Conservation (phyloP, 2,113 vertebrate species). For the Alethe diademata region DNA sequence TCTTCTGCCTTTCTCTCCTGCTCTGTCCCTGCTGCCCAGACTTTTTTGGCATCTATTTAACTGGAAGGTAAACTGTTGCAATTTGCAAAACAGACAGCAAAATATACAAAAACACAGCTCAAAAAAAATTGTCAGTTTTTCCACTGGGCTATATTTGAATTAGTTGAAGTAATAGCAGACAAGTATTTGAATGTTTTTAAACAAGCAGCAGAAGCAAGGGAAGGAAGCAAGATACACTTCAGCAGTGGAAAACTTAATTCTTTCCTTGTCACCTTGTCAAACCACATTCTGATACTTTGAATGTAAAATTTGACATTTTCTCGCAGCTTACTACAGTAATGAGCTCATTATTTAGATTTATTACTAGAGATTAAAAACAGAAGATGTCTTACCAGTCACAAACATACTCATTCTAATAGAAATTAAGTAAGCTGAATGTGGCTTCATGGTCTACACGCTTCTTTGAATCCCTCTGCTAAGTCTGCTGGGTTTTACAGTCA, state of each 20-base stretch:
- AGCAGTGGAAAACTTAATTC: neutral
- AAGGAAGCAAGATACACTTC: neutral
- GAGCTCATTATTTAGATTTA: constrained; percentile 19
- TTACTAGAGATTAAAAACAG: neutral
- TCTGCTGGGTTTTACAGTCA: neutral
- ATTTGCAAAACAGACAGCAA: neutral
- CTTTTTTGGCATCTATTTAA: neutral
- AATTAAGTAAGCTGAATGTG: neutral
- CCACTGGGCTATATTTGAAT: neutral
- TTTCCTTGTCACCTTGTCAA: neutral
- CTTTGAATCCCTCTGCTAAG: neutral
- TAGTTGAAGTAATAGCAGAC: neutral
- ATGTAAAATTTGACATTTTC: constrained; percentile 22
- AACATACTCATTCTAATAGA: neutral
- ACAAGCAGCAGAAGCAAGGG: neutral
- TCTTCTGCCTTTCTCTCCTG: neutral
- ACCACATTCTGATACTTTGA: neutral
- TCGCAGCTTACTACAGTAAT: neutral
- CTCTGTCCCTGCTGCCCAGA: neutral
- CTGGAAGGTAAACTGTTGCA: neutral
- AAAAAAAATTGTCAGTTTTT: neutral
- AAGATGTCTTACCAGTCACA: neutral
- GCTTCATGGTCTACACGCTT: neutral
- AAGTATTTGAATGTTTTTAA: neutral
- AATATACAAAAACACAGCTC: neutral